These are phyloP conservation scores for Sterrhoptilus dennistouni DNA, from an alignment of 2,113 vertebrate genomes.

Conservation along the genomic window DNA sequence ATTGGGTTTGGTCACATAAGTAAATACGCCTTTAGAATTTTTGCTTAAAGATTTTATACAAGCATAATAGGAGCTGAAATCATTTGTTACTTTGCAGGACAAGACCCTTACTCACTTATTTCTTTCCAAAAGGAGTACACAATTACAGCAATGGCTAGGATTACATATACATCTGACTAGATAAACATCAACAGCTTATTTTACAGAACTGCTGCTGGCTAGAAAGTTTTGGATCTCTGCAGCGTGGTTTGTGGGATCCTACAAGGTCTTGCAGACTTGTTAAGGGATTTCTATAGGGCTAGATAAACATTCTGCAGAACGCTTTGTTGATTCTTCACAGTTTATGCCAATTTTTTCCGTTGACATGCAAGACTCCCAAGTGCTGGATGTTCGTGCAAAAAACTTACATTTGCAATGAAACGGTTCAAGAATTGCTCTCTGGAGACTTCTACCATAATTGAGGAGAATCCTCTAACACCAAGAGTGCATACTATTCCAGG, in stretches of 20 bases:
- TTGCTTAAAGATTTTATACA: not conserved
- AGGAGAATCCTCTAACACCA: conserved; percentile 83
- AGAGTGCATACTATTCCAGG: conserved; percentile 79
- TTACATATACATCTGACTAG: conserved; percentile 14
- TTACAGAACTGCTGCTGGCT: conserved; percentile 1
- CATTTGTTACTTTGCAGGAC: not conserved
- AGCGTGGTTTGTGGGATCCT: conserved; percentile 3
- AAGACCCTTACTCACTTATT: not conserved
- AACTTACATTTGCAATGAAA: not conserved
- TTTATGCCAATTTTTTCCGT: not conserved
- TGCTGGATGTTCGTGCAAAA: not conserved
- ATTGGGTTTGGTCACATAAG: not conserved
- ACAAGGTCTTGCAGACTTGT: not conserved
- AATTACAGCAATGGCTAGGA: not conserved
- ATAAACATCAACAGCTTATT: conserved; percentile 36
- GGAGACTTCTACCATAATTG: conserved; percentile 75
- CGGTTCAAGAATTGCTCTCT: not conserved
- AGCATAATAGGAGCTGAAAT: not conserved
- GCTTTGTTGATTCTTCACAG: not conserved
- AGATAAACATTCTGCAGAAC: conserved; percentile 16
- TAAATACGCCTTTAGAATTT: not conserved
- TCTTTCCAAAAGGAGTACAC: not conserved
- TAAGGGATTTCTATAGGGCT: conserved; percentile 6
- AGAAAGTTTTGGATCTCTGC: not conserved
- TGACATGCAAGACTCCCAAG: not conserved